Evolutionary conservation across 30 jellyfish, hydroid and myxozoan genomes (phyloP).

Genomic region (Rhopilema esculentum): DNA sequence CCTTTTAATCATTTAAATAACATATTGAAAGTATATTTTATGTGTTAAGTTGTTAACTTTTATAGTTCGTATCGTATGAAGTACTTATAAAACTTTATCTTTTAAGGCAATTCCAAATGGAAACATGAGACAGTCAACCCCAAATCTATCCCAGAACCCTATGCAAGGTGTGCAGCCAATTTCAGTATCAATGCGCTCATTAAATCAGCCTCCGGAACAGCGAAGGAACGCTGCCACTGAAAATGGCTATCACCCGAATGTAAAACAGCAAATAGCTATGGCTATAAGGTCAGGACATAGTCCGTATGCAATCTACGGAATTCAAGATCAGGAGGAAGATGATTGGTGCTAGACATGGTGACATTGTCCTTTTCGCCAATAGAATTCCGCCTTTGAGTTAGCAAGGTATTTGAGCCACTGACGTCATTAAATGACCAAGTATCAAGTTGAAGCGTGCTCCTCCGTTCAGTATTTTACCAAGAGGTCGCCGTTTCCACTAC

Average conservation of each 20-base stretch:
- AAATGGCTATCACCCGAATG: slow-evolving; percentile 72
- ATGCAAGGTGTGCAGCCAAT: slow-evolving; percentile 75
- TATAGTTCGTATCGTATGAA: too few relatives aligned
- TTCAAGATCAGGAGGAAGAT: slow-evolving; percentile 93
- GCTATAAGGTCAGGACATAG: slow-evolving; percentile 98
- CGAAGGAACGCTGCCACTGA: slow-evolving; percentile 46
- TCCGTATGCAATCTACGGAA: slow-evolving; percentile 96
- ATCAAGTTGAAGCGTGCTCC: too few relatives aligned
- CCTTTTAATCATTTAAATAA: too few relatives aligned
- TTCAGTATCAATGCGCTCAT: slow-evolving; percentile 81
- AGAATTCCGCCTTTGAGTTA: not conserved
- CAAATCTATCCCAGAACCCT: slow-evolving; percentile 79
- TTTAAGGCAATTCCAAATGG: slow-evolving; percentile 77
- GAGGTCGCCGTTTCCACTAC: not conserved
- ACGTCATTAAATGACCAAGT: not conserved
- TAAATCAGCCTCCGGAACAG: slow-evolving; percentile 70
- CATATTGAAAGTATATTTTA: too few relatives aligned
- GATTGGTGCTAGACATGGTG: slow-evolving; percentile 87
- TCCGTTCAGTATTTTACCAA: not conserved
- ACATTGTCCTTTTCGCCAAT: not conserved
- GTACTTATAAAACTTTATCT: not conserved
- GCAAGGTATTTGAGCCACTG: not conserved
- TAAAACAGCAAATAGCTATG: slow-evolving; percentile 92
- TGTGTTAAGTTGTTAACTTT: not conserved
- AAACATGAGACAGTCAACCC: slow-evolving; percentile 76